Percentiles rank a stretch among this genome's conserved stretches.
These are phyloP conservation scores for Andrena minutula DNA, from an alignment of 2,888 invertebrate species.

Conservation along the genomic window DNA sequence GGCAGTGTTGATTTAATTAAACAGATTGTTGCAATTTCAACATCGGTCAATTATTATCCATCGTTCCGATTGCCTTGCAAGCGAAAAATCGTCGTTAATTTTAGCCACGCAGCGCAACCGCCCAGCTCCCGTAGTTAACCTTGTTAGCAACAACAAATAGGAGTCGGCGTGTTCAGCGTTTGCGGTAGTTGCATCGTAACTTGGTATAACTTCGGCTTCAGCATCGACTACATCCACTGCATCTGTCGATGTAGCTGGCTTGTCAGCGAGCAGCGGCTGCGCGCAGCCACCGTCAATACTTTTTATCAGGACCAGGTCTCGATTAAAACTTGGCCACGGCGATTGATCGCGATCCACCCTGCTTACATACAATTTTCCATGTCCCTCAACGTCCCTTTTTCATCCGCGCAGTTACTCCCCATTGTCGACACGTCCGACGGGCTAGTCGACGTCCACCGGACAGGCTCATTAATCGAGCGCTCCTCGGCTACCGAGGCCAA, in stretches of 20 bases:
- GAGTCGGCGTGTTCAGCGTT: slow-evolving; percentile 25
- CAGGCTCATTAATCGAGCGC: slow-evolving; percentile 69
- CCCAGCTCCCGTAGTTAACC: slow-evolving; percentile 25
- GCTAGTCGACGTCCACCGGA: slow-evolving; percentile 45
- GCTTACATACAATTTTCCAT: slow-evolving; percentile 49
- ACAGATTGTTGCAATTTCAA: background rate
- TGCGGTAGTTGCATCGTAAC: slow-evolving; percentile 42
- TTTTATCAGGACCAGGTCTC: slow-evolving; percentile 41
- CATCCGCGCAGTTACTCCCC: slow-evolving; percentile 27
- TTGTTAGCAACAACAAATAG: slow-evolving; percentile 58
- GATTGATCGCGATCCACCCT: slow-evolving; percentile 48
- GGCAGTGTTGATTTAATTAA: slow-evolving; percentile 16
- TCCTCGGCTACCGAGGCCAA: slow-evolving; percentile 42
- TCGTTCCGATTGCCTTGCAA: background rate
- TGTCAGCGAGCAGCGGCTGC: background rate
- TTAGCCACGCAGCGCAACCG: background rate
- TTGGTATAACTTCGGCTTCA: slow-evolving; percentile 36
- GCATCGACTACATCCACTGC: slow-evolving; percentile 17
- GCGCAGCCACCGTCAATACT: background rate
- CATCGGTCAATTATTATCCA: background rate
- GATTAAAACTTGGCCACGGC: slow-evolving; percentile 71
- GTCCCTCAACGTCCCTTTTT: slow-evolving; percentile 22
- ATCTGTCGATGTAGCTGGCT: no score
- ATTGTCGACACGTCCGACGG: slow-evolving; percentile 71
- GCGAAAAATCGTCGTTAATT: slow-evolving; percentile 37